Conservation (phyloP, 37 sponge, comb jelly and placozoan species). For the Cladorhizidae sp. region DNA sequence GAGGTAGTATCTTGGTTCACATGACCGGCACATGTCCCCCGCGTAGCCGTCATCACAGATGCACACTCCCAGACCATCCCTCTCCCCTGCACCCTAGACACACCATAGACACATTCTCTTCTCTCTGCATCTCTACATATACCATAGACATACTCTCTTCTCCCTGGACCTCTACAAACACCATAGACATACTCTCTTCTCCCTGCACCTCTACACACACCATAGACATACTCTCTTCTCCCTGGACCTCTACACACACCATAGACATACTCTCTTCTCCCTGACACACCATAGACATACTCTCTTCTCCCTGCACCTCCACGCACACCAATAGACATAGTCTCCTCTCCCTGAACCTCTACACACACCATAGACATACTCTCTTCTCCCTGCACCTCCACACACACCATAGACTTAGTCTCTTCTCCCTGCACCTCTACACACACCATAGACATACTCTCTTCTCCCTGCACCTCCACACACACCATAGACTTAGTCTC, state of each 20-base stretch:
- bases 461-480: conserved; percentile 75
- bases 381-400: conserved; percentile 77
- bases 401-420: neutral
- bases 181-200: conserved; percentile 31
- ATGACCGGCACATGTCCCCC: conserved; percentile 76
- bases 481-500: neutral
- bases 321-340: no score
- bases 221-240: conserved; percentile 37
- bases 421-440: conserved; percentile 76
- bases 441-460: neutral
- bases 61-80: conserved; percentile 73
- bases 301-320: no score
- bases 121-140: conserved; percentile 68
- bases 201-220: conserved; percentile 64
- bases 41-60: conserved; percentile 72
- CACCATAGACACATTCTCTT: conserved; percentile 24
- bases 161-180: conserved; percentile 66
- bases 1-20: conserved; percentile 57
- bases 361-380: neutral
- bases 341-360: conserved; percentile 80
- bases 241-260: conserved; percentile 58
- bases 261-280: conserved; percentile 37
- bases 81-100: conserved; percentile 74
- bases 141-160: conserved; percentile 20
- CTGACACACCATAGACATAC: neutral